phyloP scores from a whole-genome alignment of 2,113 vertebrate species.

The Paradisaea rubra region DNA sequence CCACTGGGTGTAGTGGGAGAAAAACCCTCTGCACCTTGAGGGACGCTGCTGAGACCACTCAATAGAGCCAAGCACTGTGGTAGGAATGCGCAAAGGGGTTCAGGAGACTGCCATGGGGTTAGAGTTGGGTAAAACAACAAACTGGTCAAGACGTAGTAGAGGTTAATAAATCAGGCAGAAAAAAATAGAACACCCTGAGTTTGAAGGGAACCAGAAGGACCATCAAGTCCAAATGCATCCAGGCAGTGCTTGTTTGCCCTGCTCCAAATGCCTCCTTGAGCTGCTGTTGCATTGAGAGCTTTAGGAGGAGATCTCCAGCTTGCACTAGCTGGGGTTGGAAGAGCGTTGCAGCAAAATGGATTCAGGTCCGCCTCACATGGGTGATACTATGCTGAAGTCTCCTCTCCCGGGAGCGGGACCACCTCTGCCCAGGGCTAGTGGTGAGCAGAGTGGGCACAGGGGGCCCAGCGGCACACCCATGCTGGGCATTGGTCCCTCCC shows the following conservation, averaged over 20 bases:
- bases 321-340: fast-evolving
- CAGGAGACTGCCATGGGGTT: not conserved
- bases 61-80: not conserved
- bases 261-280: not conserved
- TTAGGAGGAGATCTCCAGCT: not conserved
- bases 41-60: not conserved
- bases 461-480: fast-evolving
- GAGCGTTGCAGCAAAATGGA: fast-evolving
- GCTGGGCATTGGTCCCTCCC: not conserved
- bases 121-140: not conserved
- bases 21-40: not conserved
- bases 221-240: not conserved
- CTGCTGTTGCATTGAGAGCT: not conserved
- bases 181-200: not conserved
- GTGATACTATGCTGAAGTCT: not conserved
- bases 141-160: not conserved
- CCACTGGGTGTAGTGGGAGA: not conserved
- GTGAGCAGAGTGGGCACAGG: not conserved
- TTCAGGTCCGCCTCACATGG: fast-evolving
- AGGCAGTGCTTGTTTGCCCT: not conserved
- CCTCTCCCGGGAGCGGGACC: fast-evolving
- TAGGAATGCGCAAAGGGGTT: not conserved
- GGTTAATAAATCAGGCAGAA: not conserved
- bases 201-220: not conserved
- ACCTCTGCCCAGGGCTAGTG: not conserved